phyloP scores from a whole-genome alignment of 2,113 vertebrate species.

The Nasalis larvatus region DNA sequence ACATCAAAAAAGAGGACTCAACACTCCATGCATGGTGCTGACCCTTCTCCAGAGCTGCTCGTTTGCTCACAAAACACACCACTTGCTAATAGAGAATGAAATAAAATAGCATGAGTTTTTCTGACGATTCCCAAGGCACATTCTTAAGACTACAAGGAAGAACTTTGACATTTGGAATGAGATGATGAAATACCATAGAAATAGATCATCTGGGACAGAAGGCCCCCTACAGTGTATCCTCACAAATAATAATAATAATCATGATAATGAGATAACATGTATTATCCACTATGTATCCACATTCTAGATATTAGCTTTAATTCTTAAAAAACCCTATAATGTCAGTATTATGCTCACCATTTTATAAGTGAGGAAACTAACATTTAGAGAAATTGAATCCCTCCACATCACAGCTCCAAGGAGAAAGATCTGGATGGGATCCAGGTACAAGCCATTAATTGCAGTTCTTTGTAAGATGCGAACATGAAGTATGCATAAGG shows the following conservation, averaged over 20 bases:
- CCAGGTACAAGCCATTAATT: not conserved
- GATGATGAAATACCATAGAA: not conserved
- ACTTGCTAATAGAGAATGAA: not conserved
- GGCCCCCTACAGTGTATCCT: not conserved
- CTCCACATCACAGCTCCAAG: not conserved
- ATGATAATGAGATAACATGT: not conserved
- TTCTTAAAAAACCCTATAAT: not conserved
- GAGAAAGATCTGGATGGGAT: not conserved
- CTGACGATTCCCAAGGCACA: not conserved
- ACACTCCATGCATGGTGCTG: not conserved
- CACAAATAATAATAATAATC: not conserved
- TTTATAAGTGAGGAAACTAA: not conserved
- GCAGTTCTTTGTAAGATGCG: not conserved
- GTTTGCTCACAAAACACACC: not conserved
- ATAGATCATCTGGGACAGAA: not conserved
- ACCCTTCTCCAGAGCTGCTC: not conserved
- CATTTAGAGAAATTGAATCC: not conserved
- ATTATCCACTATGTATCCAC: not conserved
- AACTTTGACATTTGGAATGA: not conserved
- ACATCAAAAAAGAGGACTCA: not conserved
- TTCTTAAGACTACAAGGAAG: not conserved
- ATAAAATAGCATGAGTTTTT: not conserved
- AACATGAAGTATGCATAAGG: rapidly evolving
- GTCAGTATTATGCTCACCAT: not conserved
- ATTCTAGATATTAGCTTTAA: not conserved